Base-by-base conservation (phyloP, 2,113 vertebrate genomes). In the Pterophyllum scalare region DNA sequence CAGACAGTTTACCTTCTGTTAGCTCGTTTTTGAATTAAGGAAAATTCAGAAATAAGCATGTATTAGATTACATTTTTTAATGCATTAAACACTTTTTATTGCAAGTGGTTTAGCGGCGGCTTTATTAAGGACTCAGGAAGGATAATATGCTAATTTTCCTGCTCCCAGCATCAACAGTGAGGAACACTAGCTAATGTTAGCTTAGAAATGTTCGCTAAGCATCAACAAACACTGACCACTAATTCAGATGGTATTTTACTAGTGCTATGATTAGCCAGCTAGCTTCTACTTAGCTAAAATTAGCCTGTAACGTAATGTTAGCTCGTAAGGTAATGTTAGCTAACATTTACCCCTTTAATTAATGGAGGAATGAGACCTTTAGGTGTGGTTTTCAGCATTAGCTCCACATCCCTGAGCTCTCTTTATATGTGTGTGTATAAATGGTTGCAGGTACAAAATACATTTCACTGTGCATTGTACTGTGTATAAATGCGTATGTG, bases 181-280 rank as follows among this genome's bases (percentile, higher is more conserved):
- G 64, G 22, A 67, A 46, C 2, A 2, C 11, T 67, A 28, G 24
- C 65, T 70, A 70, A 49, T 17, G 19, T 28, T 70, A 49, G 3
- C 65, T 70, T 49, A 12, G 38, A 46, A 49, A 49, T 49, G 9
- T 19, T 49, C 15, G 28, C 4, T 28, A 70, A 31, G 43, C 43
- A 28, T 20, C 49, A 70, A 12, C 15, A 70, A 70, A 70, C 65
- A 20, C 65, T 70, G 43, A 70, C 24, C 28, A 52, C 24, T 52
- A 6, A 52, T 70, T 52, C 24, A 52, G 17, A 20, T 31, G 20
- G 24, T 31, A 13, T 52, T 70, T 31, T 49, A 6, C 43, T 31
- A 26, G 24, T 46, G 0, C 15, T 43, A 24, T 2, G 38, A 8
- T 67, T 67, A 46, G 22, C 7, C 62, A 26, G 38, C 40, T 52